Evolutionary conservation across 2,113 vertebrate genomes (phyloP), one percentile per base, ranked within the genome.

Genomic region (Octodon degus): DNA sequence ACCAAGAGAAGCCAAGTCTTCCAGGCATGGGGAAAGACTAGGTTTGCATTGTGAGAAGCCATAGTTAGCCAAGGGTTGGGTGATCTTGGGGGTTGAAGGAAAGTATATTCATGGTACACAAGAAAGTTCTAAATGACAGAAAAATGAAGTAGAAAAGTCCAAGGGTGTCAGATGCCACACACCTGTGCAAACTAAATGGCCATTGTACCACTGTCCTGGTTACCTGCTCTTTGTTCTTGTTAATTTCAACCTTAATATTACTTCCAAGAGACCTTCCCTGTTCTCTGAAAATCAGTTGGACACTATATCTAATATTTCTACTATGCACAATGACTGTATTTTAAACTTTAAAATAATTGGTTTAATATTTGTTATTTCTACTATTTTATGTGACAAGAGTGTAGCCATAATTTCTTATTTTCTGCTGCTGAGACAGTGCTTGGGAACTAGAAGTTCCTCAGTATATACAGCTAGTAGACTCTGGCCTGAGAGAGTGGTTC

Each of bases 191-290:
- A 86, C 1, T n/a, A 34, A 74, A 82, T 70, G 55, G 25, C 77
- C 13, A 37, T 81, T n/a, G n/a, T 32, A 20, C 47, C 20, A 53
- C 19, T 34, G 63, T 27, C 8, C 24, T 77, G 77, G 19, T 58
- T 81, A n/a, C 32, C n/a, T 95, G 77, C 50, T 63, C 7, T 50
- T 90, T 68, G 43, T 79, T 90, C 40, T 93, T 90, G 83, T 63
- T 55, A 34, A 93, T 85, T 93, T 86, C 37, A 47, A 82, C 0
- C n/a, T 93, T 24, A 85, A 27, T 14, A 90, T 82, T 4, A 32
- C 27, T 58, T 43, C 27, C 67, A 43, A 83, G 67, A 93, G 86
- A 67, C 0, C 17, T 92, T 89, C 32, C 20, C 8, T 70, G 2
- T 79, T 63, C 62, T 90, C 53, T 82, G 27, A 76, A 95, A 89